Percentiles rank a stretch among this genome's conserved stretches.
These are phyloP conservation scores for Drosophila pseudotalamancana DNA, from an alignment of 2,888 invertebrate genomes.

Conservation along the genomic window DNA sequence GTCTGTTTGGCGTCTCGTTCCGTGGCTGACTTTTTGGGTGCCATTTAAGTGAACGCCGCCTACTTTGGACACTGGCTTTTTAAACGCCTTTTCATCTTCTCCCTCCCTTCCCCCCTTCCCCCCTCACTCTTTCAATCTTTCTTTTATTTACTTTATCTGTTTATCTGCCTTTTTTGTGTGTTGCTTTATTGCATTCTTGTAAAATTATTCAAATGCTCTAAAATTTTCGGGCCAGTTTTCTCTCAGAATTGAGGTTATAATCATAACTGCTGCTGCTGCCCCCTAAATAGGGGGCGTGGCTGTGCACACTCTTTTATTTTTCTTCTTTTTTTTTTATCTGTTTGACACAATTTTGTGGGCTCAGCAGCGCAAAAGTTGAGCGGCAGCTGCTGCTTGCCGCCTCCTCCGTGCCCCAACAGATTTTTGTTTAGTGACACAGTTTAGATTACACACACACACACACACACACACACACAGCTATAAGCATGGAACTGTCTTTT, in stretches of 20 bases:
- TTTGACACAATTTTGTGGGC: conserved; percentile 78
- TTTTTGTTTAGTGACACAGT: conserved; percentile 80
- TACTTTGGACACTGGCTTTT: conserved; percentile 61
- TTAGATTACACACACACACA: conserved; percentile 57
- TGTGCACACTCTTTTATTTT: not conserved
- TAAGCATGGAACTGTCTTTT: conserved; percentile 45
- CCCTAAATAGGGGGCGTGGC: conserved; percentile 30
- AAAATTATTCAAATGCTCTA: conserved; percentile 78
- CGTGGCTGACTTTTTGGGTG: conserved; percentile 68
- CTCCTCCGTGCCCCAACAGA: conserved; percentile 37
- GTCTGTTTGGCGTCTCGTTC: conserved; percentile 48
- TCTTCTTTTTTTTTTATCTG: conserved; percentile 76
- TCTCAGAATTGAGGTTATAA: conserved; percentile 75
- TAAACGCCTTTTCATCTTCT: conserved; percentile 48
- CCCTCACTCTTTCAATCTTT: not conserved
- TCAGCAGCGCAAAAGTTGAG: conserved; percentile 64
- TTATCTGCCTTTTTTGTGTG: conserved; percentile 6
- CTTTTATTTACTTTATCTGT: not conserved
- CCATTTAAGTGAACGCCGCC: conserved; percentile 78
- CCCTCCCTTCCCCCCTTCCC: not conserved
- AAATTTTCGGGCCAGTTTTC: conserved; percentile 79
- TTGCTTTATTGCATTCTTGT: conserved; percentile 74
- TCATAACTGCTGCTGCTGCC: conserved; percentile 56
- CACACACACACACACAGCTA: conserved; percentile 18
- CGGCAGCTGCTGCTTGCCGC: conserved; percentile 26